A percentile compares a stretch with the other conserved stretches of the same genome.
phyloP scores from a whole-genome alignment of 2,113 vertebrate species.

The Myotis brandtii region DNA sequence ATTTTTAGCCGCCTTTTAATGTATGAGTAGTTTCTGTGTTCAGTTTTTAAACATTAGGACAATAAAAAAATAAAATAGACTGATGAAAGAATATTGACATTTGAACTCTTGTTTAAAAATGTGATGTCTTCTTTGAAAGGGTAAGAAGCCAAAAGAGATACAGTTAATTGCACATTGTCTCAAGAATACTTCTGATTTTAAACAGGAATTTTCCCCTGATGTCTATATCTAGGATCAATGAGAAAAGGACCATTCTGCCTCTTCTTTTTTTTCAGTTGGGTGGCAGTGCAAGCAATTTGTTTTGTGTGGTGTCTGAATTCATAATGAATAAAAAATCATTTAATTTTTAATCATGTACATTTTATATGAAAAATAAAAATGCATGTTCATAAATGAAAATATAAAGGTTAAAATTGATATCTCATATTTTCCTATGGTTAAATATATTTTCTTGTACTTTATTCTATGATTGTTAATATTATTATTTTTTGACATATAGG shows the following conservation, averaged over 20 bases:
- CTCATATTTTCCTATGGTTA: neutral
- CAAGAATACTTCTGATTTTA: conserved; percentile 73
- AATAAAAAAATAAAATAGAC: neutral
- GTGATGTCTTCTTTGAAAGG: conserved; percentile 57
- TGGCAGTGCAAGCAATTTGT: conserved; percentile 55
- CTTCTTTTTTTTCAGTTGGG: conserved; percentile 57
- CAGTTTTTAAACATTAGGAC: neutral
- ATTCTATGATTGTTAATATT: conserved; percentile 74
- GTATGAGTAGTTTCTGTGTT: neutral
- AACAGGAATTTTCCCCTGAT: conserved; percentile 54
- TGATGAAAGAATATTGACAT: neutral
- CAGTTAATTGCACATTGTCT: conserved; percentile 36
- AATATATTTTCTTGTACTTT: neutral
- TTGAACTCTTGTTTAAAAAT: conserved; percentile 33
- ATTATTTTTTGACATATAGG: conserved; percentile 88
- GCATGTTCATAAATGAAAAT: conserved; percentile 56
- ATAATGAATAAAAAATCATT: conserved; percentile 39
- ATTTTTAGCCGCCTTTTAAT: neutral
- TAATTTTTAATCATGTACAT: conserved; percentile 43
- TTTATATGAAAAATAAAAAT: conserved; percentile 63
- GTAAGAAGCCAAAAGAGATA: conserved; percentile 51
- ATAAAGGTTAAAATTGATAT: conserved; percentile 25
- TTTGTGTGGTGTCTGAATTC: conserved; percentile 57
- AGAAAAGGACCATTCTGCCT: conserved; percentile 30
- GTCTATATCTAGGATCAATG: conserved; percentile 66